A percentile compares a stretch with the other conserved stretches of the same genome.
Evolutionary conservation across 2,888 invertebrate species (phyloP).

Genomic region (Anodontia alba): DNA sequence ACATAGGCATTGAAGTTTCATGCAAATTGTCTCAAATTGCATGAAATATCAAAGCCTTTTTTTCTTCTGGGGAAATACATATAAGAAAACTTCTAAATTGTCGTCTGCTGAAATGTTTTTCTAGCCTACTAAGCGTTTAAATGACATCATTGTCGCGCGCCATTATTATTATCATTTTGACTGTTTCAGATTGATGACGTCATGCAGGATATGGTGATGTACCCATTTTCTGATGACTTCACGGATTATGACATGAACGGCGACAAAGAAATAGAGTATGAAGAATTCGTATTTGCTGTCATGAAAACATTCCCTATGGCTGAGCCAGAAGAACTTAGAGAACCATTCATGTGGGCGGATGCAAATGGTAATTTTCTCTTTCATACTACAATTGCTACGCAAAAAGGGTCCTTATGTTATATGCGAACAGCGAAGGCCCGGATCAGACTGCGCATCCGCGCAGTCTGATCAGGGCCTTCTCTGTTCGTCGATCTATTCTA

Average conservation of each 20-base stretch:
- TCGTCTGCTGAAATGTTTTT: no score
- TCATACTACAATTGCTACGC: neutral
- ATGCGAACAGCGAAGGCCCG: neutral
- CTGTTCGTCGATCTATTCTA: no score
- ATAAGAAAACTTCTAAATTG: no score
- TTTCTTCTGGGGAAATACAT: no score
- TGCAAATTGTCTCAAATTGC: no score
- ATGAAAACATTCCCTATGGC: slow-evolving; percentile 30
- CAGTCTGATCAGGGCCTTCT: neutral
- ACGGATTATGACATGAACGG: slow-evolving; percentile 44
- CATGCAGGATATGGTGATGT: slow-evolving; percentile 17
- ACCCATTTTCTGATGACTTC: slow-evolving; percentile 53
- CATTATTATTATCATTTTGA: no score
- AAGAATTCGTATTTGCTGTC: slow-evolving; percentile 44
- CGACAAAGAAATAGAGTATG: slow-evolving; percentile 39
- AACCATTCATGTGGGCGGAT: slow-evolving; percentile 49
- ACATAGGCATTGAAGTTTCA: no score
- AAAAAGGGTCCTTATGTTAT: neutral
- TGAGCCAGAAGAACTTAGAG: slow-evolving; percentile 38
- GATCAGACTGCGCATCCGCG: neutral
- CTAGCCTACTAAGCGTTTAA: no score
- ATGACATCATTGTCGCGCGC: no score
- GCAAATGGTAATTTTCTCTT: slow-evolving; percentile 33
- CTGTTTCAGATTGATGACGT: neutral
- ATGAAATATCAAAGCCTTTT: no score